Base-by-base conservation (phyloP, 2,888 invertebrate species). In the Adela reaumurella region DNA sequence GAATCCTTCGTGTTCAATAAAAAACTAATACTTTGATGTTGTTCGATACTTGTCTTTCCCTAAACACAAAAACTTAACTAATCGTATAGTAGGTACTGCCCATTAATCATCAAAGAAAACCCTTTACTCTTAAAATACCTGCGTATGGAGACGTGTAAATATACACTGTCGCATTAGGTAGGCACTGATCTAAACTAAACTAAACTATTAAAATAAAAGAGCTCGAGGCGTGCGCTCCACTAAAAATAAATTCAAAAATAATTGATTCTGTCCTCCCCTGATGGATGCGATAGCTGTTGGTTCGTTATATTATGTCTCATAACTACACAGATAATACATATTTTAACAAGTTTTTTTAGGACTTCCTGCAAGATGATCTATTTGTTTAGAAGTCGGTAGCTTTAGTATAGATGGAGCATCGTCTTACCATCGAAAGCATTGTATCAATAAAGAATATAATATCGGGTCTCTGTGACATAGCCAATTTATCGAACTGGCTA, bases 201-300 rank as follows among this genome's bases (percentile, higher is more conserved):
- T 14, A 14, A 35, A 35, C 35, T 14, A 35, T 14, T 35, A 35
- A 35, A 35, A 35, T 14, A 35, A 14, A 35, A 35, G 11, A 35
- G 35, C 35, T 14, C 35, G 35, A 11, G 35, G 18, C 43, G 19
- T 19, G 17, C 19, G 3, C 11, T 2, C 11, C 56, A 59, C 61
- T 63, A 59, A 65, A 64, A 67, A 63, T 62, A 63, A 62, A 65
- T 62, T 58, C 60, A 62, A 62, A 65, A 61, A 54, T 57, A 62
- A 63, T 62, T 57, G 58, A 35, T 35, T 35, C 35, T 35, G 35
- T 35, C 35, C 46, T 45, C 47, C 48, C 55, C 50, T 59, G 59
- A 60, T 60, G 59, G 57, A 59, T 56, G 55, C 57, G 57, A 58
- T 56, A 54, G 55, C 56, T 55, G 57, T 57, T 60, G 58, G 35